Conservation (phyloP, 2,888 invertebrate genomes). For the Ceramica pisi region DNA sequence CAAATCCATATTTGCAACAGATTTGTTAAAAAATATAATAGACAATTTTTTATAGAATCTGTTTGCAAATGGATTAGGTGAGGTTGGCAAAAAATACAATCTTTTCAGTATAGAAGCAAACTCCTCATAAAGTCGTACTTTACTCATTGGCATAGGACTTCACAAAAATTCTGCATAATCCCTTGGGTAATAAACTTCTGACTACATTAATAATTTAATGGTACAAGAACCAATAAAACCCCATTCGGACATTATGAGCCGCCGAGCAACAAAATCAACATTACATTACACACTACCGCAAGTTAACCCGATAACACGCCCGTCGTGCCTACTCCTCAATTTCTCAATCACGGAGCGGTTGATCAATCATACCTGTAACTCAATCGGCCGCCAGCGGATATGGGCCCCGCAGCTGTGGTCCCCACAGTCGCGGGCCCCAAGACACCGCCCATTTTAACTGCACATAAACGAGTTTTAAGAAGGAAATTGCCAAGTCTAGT, state of each 20-base stretch:
- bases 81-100: too few species aligned
- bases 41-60: too few species aligned
- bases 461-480: conserved; percentile 77
- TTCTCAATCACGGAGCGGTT: conserved; percentile 71
- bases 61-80: too few species aligned
- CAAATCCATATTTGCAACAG: too few species aligned
- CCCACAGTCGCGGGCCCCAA: conserved; percentile 53
- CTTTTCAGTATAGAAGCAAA: too few species aligned
- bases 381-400: conserved; percentile 81
- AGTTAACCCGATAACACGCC: conserved; percentile 42
- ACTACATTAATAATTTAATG: too few species aligned
- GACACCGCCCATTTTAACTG: conserved; percentile 84
- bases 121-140: too few species aligned
- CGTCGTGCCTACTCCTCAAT: conserved; percentile 67
- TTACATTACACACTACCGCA: conserved; percentile 1
- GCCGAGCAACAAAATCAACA: not conserved
- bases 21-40: too few species aligned
- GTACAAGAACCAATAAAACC: not conserved
- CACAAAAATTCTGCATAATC: too few species aligned
- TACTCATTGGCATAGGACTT: too few species aligned
- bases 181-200: too few species aligned
- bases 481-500: conserved; percentile 74
- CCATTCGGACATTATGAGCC: not conserved
- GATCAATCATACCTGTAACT: conserved; percentile 78
- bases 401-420: conserved; percentile 78